Conservation (phyloP, 2,888 invertebrate genomes). For the Byasa hedistus region DNA sequence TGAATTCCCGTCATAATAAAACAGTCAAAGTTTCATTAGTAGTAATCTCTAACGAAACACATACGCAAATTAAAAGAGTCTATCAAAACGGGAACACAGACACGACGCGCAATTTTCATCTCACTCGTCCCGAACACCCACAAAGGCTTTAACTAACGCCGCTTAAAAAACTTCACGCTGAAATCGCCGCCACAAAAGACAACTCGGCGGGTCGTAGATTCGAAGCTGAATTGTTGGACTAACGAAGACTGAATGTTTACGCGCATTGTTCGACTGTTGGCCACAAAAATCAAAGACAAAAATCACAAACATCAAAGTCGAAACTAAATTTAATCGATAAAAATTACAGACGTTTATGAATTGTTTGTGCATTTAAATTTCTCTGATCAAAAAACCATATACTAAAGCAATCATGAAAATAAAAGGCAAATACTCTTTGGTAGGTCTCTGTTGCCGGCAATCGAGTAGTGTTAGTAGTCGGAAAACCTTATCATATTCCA, state of each 20-base stretch:
- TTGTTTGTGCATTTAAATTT: too few relatives aligned
- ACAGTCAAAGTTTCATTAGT: neutral
- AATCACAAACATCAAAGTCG: too few relatives aligned
- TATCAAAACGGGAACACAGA: neutral
- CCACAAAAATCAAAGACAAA: too few relatives aligned
- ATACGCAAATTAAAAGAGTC: neutral
- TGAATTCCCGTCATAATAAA: too few relatives aligned
- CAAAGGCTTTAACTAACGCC: conserved; percentile 12
- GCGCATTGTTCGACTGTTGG: neutral
- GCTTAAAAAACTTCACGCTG: conserved; percentile 18
- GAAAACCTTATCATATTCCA: too few relatives aligned
- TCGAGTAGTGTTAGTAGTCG: too few relatives aligned
- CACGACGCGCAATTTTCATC: conserved; percentile 11
- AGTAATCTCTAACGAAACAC: neutral
- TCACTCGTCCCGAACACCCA: conserved; percentile 11
- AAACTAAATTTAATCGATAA: too few relatives aligned
- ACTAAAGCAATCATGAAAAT: too few relatives aligned
- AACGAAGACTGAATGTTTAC: conserved; percentile 16
- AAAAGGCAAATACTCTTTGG: too few relatives aligned
- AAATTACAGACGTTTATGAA: too few relatives aligned
- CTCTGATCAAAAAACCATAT: too few relatives aligned
- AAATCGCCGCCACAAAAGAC: conserved; percentile 22
- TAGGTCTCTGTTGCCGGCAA: too few relatives aligned
- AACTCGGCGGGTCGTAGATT: conserved; percentile 13
- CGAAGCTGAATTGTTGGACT: conserved; percentile 12